phyloP scores from a whole-genome alignment of 2,113 vertebrate genomes.

The Trichechus manatus region DNA sequence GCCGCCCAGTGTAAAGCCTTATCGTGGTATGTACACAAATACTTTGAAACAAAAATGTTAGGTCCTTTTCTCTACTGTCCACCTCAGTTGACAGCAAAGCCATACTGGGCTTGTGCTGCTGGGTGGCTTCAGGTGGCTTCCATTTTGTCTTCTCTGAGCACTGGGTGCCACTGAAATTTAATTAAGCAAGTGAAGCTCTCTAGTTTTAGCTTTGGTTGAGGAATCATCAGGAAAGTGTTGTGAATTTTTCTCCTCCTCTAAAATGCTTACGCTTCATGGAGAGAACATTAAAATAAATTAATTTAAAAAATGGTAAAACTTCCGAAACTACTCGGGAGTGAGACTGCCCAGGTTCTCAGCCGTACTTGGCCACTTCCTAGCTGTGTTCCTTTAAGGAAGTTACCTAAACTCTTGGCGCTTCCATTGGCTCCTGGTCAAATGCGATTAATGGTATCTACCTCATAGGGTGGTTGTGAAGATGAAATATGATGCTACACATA shows the following conservation, averaged over 20 bases:
- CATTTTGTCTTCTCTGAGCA: constrained; percentile 34
- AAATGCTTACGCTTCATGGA: constrained; percentile 30
- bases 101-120: not conserved
- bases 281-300: not conserved
- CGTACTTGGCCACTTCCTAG: not conserved
- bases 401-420: not conserved
- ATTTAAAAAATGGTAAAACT: not conserved
- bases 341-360: not conserved
- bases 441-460: not conserved
- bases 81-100: not conserved
- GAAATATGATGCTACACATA: not conserved
- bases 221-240: constrained; percentile 12
- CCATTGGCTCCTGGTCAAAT: not conserved
- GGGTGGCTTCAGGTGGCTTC: constrained; percentile 6
- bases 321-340: not conserved
- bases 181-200: constrained; percentile 34
- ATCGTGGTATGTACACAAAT: not conserved
- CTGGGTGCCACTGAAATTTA: not conserved
- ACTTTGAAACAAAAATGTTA: constrained; percentile 45
- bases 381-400: not conserved
- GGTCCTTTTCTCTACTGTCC: not conserved
- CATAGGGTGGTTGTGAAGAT: not conserved
- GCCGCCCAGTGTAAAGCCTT: not conserved
- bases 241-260: not conserved
- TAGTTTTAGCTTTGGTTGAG: constrained; percentile 37